phyloP scores from a whole-genome alignment of 2,888 invertebrate species.

The Acanthosoma haemorrhoidale region DNA sequence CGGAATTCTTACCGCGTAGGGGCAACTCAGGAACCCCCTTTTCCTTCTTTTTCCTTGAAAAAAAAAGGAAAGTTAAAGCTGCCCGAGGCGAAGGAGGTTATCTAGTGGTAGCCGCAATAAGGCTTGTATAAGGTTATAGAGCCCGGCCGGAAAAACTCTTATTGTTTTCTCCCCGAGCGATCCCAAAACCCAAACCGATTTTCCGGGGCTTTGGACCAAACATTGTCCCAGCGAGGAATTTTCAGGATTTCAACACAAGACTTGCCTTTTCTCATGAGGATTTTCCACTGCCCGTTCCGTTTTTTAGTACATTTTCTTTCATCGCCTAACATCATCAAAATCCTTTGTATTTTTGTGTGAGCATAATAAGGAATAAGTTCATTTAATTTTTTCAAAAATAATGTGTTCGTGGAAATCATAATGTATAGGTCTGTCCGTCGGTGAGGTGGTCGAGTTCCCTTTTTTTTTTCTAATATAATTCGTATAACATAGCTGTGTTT shows the following conservation, averaged over 20 bases:
- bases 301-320: not conserved
- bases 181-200: constrained; percentile 15
- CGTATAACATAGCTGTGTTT: too few relatives aligned
- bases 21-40: not conserved
- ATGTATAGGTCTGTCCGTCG: too few relatives aligned
- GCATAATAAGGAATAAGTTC: too few relatives aligned
- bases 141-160: constrained; percentile 19
- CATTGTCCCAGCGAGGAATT: constrained; percentile 9
- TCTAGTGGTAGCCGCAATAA: constrained; percentile 23
- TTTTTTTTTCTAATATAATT: too few relatives aligned
- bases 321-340: not conserved
- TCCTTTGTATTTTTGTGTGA: not conserved
- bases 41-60: not conserved
- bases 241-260: constrained; percentile 3
- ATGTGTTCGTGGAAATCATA: too few relatives aligned
- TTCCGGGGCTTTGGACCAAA: constrained; percentile 24
- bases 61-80: not conserved
- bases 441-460: too few relatives aligned
- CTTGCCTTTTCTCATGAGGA: not conserved
- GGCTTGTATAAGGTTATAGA: constrained; percentile 19
- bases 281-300: not conserved
- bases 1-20: constrained; percentile 12
- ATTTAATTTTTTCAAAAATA: too few relatives aligned
- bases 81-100: constrained; percentile 8
- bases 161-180: constrained; percentile 18